These are phyloP conservation scores for Bergia puertoricense DNA, from an alignment of 92 coral and sea anemone species.

Conservation along the genomic window DNA sequence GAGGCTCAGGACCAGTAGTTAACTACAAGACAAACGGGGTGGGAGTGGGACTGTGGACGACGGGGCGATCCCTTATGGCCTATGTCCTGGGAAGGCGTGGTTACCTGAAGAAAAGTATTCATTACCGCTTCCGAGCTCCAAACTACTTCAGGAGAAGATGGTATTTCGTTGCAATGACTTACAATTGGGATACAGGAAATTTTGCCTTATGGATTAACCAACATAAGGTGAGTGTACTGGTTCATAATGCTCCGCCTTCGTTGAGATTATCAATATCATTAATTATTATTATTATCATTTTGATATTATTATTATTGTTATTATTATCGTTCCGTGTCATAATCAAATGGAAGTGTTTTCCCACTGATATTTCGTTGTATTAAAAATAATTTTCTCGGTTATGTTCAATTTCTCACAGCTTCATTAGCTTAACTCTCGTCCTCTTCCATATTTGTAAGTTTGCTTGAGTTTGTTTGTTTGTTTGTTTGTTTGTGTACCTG, in stretches of 20 bases:
- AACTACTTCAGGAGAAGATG: constrained; percentile 45
- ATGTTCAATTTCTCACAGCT: no score
- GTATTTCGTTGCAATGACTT: constrained; percentile 75
- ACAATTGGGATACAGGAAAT: constrained; percentile 62
- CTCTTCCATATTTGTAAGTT: no score
- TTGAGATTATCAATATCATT: no score
- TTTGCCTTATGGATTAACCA: constrained; percentile 69
- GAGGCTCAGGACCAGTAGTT: constrained; percentile 70
- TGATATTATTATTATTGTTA: no score
- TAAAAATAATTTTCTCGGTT: no score
- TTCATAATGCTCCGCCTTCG: not conserved
- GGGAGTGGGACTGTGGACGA: constrained; percentile 76
- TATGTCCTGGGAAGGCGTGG: constrained; percentile 62
- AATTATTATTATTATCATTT: no score
- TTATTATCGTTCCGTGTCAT: no score
- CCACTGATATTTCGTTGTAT: no score
- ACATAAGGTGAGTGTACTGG: constrained; percentile 47
- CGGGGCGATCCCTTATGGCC: constrained; percentile 58
- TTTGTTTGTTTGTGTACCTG: no score
- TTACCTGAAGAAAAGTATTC: constrained; percentile 51
- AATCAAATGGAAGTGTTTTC: no score
- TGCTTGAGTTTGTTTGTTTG: no score
- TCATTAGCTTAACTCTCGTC: no score
- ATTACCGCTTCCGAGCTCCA: constrained; percentile 20
- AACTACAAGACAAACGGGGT: constrained; percentile 66